A percentile compares a stretch with the other conserved stretches of the same genome.
Conservation (phyloP, 2,888 invertebrate species). For the Rhagonycha lutea region DNA sequence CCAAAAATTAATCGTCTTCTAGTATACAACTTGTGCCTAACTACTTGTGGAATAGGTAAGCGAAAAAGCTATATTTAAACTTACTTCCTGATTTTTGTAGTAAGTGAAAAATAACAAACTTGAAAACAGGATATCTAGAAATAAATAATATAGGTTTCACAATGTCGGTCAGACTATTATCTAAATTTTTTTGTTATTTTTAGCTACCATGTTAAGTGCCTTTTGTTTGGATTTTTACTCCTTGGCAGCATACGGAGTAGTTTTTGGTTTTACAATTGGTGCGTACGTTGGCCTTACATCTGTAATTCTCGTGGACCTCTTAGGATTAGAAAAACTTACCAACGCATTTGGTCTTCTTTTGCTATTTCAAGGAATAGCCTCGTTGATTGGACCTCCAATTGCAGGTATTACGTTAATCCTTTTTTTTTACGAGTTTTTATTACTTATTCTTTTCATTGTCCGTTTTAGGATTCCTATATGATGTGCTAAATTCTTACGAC, state of each 20-base stretch:
- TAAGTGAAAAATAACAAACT: background rate
- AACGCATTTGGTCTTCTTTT: constrained; percentile 92
- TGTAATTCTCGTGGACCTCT: constrained; percentile 90
- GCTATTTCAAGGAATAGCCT: constrained; percentile 92
- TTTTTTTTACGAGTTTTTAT: background rate
- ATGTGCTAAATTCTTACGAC: constrained; percentile 75
- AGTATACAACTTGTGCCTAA: constrained; percentile 87
- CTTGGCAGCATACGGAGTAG: constrained; percentile 75
- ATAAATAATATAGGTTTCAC: background rate
- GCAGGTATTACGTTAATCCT: constrained; percentile 68
- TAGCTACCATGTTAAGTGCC: constrained; percentile 82
- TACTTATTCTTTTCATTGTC: background rate
- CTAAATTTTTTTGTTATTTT: constrained; percentile 41
- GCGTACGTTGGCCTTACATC: constrained; percentile 97
- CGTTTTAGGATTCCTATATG: constrained; percentile 79
- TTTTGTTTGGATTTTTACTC: constrained; percentile 73
- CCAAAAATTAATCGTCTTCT: constrained; percentile 88
- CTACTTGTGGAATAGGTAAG: constrained; percentile 86
- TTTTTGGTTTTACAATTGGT: constrained; percentile 90
- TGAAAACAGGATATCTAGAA: background rate
- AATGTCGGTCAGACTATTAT: background rate
- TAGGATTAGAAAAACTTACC: constrained; percentile 92
- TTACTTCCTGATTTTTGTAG: background rate
- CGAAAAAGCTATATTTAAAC: constrained; percentile 15
- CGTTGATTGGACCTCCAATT: constrained; percentile 89